Conservation (phyloP, 2,888 invertebrate genomes). For the Tipula helvola region DNA sequence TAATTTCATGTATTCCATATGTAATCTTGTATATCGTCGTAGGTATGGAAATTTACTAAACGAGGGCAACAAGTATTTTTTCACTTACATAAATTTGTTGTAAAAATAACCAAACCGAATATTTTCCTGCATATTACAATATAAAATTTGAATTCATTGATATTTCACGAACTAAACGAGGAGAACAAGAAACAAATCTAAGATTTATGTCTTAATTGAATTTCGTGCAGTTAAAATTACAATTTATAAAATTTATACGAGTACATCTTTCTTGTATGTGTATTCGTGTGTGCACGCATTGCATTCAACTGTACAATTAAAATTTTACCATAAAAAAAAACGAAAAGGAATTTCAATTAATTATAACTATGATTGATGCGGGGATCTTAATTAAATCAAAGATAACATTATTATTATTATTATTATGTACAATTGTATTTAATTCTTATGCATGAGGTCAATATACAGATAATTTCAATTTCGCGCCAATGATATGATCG, state of each 20-base stretch:
- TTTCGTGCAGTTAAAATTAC: neutral
- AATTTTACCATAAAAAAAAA: neutral
- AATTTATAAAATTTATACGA: neutral
- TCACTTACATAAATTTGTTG: neutral
- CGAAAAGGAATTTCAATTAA: neutral
- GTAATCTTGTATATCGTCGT: neutral
- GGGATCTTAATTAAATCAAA: neutral
- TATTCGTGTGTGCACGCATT: neutral
- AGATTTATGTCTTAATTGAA: constrained; percentile 4
- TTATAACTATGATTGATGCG: neutral
- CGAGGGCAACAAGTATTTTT: neutral
- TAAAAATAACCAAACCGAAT: neutral
- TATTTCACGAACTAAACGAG: neutral
- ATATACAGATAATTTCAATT: neutral
- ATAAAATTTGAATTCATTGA: neutral
- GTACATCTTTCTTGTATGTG: neutral
- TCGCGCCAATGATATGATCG: neutral
- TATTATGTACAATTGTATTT: neutral
- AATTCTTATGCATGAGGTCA: neutral
- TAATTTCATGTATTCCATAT: neutral
- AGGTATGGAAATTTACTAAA: neutral
- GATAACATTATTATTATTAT: neutral
- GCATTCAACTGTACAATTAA: neutral
- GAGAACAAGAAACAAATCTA: neutral
- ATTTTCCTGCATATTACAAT: neutral